A percentile compares a stretch with the other conserved stretches of the same genome.
These are phyloP conservation scores for Phrynocephalus versicolor DNA, from an alignment of 2,113 vertebrate species.

Conservation along the genomic window DNA sequence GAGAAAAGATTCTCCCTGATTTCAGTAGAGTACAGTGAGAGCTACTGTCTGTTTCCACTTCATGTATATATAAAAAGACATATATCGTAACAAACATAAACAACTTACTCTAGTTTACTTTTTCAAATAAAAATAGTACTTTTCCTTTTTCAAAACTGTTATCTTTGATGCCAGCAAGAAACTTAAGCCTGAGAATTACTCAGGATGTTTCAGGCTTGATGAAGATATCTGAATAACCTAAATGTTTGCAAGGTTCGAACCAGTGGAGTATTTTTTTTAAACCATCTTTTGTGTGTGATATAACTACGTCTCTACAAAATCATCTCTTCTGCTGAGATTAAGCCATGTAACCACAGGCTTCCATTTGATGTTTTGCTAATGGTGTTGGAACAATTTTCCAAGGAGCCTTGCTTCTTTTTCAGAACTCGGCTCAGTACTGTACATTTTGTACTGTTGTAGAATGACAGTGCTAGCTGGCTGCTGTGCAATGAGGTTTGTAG, in stretches of 20 bases:
- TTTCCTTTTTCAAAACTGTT: too few relatives aligned
- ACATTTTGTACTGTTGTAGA: neutral
- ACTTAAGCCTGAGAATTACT: neutral
- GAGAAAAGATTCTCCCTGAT: neutral
- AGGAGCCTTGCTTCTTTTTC: slow-evolving; percentile 1
- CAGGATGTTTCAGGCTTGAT: neutral
- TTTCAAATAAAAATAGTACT: too few relatives aligned
- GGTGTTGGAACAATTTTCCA: neutral
- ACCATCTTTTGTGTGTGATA: neutral
- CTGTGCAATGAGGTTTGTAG: neutral
- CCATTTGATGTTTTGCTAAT: neutral
- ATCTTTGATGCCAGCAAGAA: neutral
- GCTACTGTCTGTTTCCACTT: too few relatives aligned
- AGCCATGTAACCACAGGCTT: neutral
- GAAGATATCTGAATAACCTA: neutral
- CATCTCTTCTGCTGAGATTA: neutral
- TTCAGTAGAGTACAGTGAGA: neutral
- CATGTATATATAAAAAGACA: too few relatives aligned
- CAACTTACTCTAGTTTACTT: too few relatives aligned
- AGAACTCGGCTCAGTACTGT: neutral
- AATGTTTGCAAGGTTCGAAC: neutral
- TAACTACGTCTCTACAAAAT: neutral
- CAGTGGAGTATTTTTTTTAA: neutral
- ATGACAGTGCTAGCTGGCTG: neutral
- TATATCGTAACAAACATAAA: too few relatives aligned